Conservation (phyloP, 2,113 vertebrate species). For the Uria aalge region DNA sequence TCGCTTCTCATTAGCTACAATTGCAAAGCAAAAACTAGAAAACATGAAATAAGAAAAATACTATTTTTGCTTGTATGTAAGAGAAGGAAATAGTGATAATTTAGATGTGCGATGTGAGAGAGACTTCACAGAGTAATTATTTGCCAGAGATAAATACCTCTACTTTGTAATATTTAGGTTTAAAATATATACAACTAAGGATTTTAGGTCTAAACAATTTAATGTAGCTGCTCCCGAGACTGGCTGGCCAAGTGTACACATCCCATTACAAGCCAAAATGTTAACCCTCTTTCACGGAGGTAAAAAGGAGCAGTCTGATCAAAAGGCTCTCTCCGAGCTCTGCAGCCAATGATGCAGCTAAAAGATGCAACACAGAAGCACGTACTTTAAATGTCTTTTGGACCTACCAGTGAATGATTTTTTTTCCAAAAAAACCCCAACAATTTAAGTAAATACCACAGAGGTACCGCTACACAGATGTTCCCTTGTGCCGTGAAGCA, state of each 20-base stretch:
- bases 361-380: constrained; percentile 55
- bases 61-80: background rate
- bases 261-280: background rate
- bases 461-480: constrained; percentile 67
- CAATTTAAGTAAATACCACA: constrained; percentile 78
- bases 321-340: background rate
- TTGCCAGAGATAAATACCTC: background rate
- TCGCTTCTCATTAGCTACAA: constrained; percentile 24
- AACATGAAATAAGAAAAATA: background rate
- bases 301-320: background rate
- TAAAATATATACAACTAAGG: background rate
- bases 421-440: constrained; percentile 71
- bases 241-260: background rate
- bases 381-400: constrained; percentile 53
- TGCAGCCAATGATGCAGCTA: background rate
- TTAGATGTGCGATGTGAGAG: background rate
- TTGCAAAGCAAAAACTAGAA: background rate
- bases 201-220: background rate
- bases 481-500: constrained; percentile 60
- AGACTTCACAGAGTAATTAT: background rate
- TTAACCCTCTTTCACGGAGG: background rate
- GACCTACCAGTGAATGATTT: constrained; percentile 73
- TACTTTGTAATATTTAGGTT: background rate
- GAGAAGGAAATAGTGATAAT: background rate
- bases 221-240: background rate